Percentiles rank a stretch among this genome's conserved stretches.
phyloP scores from a whole-genome alignment of 1,140 invertebrate genomes.

The Ips typographus region DNA sequence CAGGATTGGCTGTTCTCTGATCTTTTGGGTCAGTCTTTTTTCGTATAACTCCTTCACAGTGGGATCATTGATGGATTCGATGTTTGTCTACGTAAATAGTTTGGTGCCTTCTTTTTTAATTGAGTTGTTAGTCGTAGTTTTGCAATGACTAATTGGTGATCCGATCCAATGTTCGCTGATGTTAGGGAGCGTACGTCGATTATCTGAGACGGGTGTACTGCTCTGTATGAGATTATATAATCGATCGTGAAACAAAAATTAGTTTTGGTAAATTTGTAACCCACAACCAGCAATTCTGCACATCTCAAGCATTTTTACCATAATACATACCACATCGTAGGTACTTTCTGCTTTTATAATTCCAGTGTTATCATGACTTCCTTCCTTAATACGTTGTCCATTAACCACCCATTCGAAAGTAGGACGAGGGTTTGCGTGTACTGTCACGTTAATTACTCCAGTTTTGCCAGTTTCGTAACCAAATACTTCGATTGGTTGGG shows the following conservation, averaged over 20 bases:
- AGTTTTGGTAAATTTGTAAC: no score
- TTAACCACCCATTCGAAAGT: slow-evolving; percentile 65
- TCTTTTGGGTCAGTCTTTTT: no score
- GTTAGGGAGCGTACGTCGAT: no score
- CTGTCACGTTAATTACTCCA: slow-evolving; percentile 67
- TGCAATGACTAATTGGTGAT: no score
- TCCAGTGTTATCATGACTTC: slow-evolving; percentile 55
- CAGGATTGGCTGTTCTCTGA: no score
- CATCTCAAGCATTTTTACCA: background rate
- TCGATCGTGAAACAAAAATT: slow-evolving; percentile 36
- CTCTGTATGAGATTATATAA: no score
- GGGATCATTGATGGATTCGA: no score
- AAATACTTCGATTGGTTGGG: slow-evolving; percentile 62
- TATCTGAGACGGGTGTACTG: no score
- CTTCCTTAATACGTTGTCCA: slow-evolving; percentile 59
- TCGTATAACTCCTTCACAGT: no score
- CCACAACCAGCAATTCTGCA: background rate
- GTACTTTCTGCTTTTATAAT: slow-evolving; percentile 53
- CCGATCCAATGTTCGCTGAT: no score
- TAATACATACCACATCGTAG: no score
- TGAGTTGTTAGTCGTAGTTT: background rate
- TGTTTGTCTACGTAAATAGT: no score
- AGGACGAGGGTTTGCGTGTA: slow-evolving; percentile 69
- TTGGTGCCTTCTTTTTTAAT: background rate
- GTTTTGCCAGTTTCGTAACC: slow-evolving; percentile 68